Conservation (phyloP, 2,113 vertebrate species). For the Leptodactylus fuscus region DNA sequence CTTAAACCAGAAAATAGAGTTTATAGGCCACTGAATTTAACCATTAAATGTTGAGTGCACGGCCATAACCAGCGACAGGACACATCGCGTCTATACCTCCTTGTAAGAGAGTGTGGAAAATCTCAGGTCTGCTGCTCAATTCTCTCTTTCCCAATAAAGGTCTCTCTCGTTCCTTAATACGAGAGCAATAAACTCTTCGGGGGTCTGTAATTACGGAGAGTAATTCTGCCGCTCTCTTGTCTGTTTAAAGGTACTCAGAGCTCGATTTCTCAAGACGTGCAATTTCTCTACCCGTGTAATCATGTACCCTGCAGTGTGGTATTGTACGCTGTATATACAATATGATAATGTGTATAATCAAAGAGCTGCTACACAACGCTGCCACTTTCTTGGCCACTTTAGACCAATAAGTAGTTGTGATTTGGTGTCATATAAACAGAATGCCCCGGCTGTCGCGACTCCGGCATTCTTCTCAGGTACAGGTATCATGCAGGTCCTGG, state of each 20-base stretch:
- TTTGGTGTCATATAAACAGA: slow-evolving; percentile 46
- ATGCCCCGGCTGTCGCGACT: neutral
- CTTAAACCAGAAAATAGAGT: neutral
- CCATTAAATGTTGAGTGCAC: neutral
- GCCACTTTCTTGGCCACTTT: slow-evolving; percentile 61
- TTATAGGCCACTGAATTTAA: neutral
- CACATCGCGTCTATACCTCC: neutral
- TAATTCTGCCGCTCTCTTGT: slow-evolving; percentile 56
- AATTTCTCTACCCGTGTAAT: slow-evolving; percentile 54
- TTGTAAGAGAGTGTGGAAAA: neutral
- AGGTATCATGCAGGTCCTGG: neutral
- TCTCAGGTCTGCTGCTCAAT: slow-evolving; percentile 2
- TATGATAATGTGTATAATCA: slow-evolving; percentile 55
- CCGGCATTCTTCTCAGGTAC: neutral
- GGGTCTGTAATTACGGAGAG: slow-evolving; percentile 55
- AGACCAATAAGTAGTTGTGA: slow-evolving; percentile 38
- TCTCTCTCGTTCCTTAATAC: slow-evolving; percentile 50
- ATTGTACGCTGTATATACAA: slow-evolving; percentile 45
- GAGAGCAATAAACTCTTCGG: slow-evolving; percentile 53
- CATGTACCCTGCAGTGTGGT: slow-evolving; percentile 22
- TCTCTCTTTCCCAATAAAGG: slow-evolving; percentile 40
- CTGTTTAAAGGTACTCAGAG: slow-evolving; percentile 57
- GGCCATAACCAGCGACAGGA: slow-evolving; percentile 5
- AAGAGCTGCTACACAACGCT: neutral
- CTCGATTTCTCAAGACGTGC: slow-evolving; percentile 45